Evolutionary conservation across 1,140 invertebrate species (phyloP).

Genomic region (Octopus sinensis): DNA sequence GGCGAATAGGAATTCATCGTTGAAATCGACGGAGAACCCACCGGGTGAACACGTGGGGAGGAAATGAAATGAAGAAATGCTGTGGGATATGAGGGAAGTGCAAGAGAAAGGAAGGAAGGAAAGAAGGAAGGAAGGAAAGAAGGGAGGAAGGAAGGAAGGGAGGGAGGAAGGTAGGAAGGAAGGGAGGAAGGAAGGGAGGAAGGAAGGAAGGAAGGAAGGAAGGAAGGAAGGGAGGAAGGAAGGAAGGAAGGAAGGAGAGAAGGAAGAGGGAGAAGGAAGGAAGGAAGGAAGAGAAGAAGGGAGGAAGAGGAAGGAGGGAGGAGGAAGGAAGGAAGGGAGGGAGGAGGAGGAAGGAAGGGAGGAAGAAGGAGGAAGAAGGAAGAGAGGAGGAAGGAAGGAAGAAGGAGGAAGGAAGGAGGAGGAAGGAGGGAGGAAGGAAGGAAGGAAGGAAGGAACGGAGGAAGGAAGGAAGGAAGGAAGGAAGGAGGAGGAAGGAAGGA

Average conservation of each 20-base stretch:
- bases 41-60: too few relatives aligned
- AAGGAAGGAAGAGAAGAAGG: background rate
- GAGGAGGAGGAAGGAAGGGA: background rate
- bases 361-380: background rate
- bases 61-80: too few relatives aligned
- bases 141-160: background rate
- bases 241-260: background rate
- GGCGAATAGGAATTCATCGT: too few relatives aligned
- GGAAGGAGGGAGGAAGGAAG: background rate
- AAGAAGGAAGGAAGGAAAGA: background rate
- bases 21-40: too few relatives aligned
- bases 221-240: background rate
- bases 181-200: background rate
- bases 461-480: conserved; percentile 6
- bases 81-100: too few relatives aligned
- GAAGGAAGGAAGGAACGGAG: background rate
- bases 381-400: background rate
- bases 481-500: background rate
- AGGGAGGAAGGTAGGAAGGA: background rate
- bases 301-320: background rate
- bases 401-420: background rate
- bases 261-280: background rate
- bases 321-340: background rate
- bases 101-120: background rate
- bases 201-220: background rate